These are phyloP conservation scores for Digitonthophagus gazella DNA, from an alignment of 2,888 invertebrate species.

Conservation along the genomic window DNA sequence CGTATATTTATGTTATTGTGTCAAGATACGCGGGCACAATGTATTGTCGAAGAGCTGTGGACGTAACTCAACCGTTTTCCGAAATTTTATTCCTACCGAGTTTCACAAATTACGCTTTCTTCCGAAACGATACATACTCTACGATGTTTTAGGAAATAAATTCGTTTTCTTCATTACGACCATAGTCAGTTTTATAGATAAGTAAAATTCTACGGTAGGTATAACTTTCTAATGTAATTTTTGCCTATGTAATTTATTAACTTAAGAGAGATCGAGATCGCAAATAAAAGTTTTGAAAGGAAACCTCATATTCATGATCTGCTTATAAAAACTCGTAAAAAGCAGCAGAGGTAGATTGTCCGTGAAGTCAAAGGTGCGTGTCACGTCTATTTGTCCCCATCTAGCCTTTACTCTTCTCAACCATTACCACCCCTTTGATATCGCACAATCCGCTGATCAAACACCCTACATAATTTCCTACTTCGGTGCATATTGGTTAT, in stretches of 20 bases:
- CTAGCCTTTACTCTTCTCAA: background rate
- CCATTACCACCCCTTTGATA: constrained; percentile 2
- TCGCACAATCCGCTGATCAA: constrained; percentile 8
- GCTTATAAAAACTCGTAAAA: too few relatives aligned
- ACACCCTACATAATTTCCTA: constrained; percentile 5
- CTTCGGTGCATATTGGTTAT: constrained; percentile 12
- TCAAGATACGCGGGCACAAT: background rate
- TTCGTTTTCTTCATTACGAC: too few relatives aligned
- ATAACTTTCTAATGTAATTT: too few relatives aligned
- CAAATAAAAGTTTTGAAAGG: too few relatives aligned
- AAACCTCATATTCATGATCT: too few relatives aligned
- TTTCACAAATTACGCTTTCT: background rate
- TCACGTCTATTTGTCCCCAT: background rate
- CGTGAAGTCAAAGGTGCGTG: background rate
- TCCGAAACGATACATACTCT: background rate
- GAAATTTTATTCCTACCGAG: background rate
- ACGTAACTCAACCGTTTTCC: background rate
- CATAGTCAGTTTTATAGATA: too few relatives aligned
- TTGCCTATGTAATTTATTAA: too few relatives aligned
- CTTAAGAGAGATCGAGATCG: too few relatives aligned
- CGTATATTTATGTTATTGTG: constrained; percentile 9
- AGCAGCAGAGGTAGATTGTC: background rate
- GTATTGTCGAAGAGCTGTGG: background rate
- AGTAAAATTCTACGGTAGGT: too few relatives aligned
- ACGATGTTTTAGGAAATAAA: background rate